Conservation (phyloP, 2,888 invertebrate genomes). For the Temnothorax ravouxi region DNA sequence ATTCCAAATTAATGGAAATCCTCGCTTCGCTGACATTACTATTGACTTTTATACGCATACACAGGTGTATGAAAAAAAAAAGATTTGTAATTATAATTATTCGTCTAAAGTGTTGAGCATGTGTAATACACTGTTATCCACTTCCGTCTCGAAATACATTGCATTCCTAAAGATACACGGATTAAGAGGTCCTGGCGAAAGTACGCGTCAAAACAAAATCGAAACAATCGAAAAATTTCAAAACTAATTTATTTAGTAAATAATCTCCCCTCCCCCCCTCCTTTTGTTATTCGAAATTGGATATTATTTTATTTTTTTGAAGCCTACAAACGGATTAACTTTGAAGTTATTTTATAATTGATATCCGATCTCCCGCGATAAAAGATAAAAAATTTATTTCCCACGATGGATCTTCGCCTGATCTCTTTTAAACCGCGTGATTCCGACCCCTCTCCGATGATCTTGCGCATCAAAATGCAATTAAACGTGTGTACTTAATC, state of each 20-base stretch:
- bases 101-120: constrained; percentile 47
- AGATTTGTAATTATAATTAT: constrained; percentile 14
- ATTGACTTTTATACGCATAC: background rate
- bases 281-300: background rate
- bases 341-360: constrained; percentile 3
- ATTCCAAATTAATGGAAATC: constrained; percentile 2
- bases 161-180: constrained; percentile 4
- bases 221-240: background rate
- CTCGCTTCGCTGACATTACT: background rate
- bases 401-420: background rate
- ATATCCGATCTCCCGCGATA: background rate
- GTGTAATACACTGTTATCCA: constrained; percentile 38
- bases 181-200: constrained; percentile 9
- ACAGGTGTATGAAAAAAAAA: constrained; percentile 24
- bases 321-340: background rate
- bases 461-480: constrained; percentile 18
- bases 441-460: constrained; percentile 1
- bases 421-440: constrained; percentile 9
- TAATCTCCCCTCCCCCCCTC: background rate
- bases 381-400: background rate
- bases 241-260: background rate
- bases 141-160: constrained; percentile 1
- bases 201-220: background rate
- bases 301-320: background rate
- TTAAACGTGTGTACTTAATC: constrained; percentile 60